Evolutionary conservation across 2,888 invertebrate species (phyloP), one percentile per base, ranked within the genome.

Genomic region (Eudemis profundana): DNA sequence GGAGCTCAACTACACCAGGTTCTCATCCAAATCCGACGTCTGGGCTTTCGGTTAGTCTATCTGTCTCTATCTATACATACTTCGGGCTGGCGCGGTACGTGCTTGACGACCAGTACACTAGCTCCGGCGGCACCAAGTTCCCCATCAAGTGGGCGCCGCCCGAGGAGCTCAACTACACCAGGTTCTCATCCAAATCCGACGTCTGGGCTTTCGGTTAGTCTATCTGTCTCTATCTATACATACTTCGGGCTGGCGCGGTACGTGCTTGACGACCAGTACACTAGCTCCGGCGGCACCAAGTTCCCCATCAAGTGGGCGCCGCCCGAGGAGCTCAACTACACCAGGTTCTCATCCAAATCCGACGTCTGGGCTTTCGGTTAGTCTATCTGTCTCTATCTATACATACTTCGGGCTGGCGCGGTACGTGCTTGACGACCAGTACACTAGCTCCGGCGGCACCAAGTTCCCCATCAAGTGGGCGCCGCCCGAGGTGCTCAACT

Each of bases 351-450:
- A 66, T 98, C 97, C 59, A 98, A 98, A 89, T 98, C 98, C 36
- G 98, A 98, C 86, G 96, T 98, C 29, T 98, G 98, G 98, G 98
- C 98, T n/a, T n/a, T n/a, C n/a, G n/a, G n/a, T n/a, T n/a, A n/a
- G n/a, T n/a, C n/a, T n/a, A n/a, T n/a, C n/a, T n/a, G n/a, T n/a
- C n/a, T n/a, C n/a, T n/a, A n/a, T n/a, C n/a, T n/a, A n/a, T n/a
- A n/a, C 98, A 23, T 98, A 99, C 89, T 99, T 99, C 88, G 98
- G 98, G 42, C 90, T 98, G 74, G 98, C 98, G 69, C 95, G 98
- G 84, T 98, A 98, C 84, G 98, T 99, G 33, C 92, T 98, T 70
- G 98, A 98, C 86, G 98, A 98, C 90, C 98, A 98, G 85, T 99
- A 99, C 86, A 98, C 98, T 66, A 98, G 98, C 86, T 98, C 98